Base-by-base conservation (phyloP, 2,888 invertebrate genomes). In the Brachypalpus laphriformis region DNA sequence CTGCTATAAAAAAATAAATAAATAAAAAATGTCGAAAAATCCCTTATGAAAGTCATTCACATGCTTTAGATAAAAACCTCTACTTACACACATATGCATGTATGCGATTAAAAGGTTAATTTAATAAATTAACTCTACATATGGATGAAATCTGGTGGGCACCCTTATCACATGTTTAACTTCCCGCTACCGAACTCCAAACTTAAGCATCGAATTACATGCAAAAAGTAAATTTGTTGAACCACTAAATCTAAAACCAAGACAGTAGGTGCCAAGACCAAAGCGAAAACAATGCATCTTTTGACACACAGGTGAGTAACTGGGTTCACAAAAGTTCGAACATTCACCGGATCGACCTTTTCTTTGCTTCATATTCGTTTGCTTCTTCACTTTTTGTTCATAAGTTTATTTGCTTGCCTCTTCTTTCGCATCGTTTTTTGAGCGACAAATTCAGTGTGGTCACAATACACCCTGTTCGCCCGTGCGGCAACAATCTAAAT, bases 361-460 rank as follows among this genome's bases (percentile, higher is more conserved):
- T 42, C 18, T 57, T 61, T 40, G 14, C 40, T 51, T 51, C 11
- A 25, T 77, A 28, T 9, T 61, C 16, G 28, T 49, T 14, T 61
- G 11, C 37, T 37, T 8, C 9, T 42, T 4, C 8, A 0, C 16
- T 37, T 22, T 16, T 9, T 31, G 49, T 57, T 51, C 5, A 20
- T 25, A 28, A 22, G 18, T 11, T 51, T 37, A 45, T 45, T 45
- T 28, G 47, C 25, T 40, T 45, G 61, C 31, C 31, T 56, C 28
- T 72, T 66, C 25, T 57, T 51, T 72, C 56, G 47, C 45, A 11
- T 72, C 14, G 31, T 72, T 20, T 37, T 66, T 57, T 68, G 51
- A 74, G 74, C 78, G 78, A n/a, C n/a, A n/a, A 83, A 78, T 83
- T 70, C 78, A 74, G 78, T 78, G 74, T 56, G 61, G 78, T 74